Conservation (phyloP, 2,797 vertebrate species). For the Apogon hyalosoma region DNA sequence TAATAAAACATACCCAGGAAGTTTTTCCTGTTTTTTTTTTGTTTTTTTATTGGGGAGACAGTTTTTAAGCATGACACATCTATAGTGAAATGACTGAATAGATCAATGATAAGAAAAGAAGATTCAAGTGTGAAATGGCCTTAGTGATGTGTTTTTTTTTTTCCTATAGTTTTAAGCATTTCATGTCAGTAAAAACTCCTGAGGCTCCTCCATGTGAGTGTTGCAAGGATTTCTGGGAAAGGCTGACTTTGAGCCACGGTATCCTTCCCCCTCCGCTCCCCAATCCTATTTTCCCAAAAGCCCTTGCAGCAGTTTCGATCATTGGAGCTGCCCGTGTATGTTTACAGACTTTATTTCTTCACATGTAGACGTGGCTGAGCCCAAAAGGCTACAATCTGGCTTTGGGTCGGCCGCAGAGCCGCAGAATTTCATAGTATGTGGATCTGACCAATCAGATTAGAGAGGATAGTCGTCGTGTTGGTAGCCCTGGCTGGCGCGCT, state of each 20-base stretch:
- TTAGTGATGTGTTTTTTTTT: slow-evolving; percentile 14
- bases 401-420: slow-evolving; percentile 16
- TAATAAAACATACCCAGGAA: too few species aligned
- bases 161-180: slow-evolving; percentile 9
- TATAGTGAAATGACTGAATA: background rate
- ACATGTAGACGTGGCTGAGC: slow-evolving; percentile 7
- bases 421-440: background rate
- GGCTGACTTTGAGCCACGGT: slow-evolving; percentile 4
- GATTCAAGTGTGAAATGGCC: slow-evolving; percentile 28
- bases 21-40: background rate
- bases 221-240: slow-evolving; percentile 28
- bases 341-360: slow-evolving; percentile 53
- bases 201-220: slow-evolving; percentile 1
- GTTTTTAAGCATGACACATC: background rate
- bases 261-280: background rate
- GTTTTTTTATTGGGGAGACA: background rate
- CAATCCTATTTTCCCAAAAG: background rate
- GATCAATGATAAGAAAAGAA: background rate
- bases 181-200: background rate
- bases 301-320: slow-evolving; percentile 14
- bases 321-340: slow-evolving; percentile 34
- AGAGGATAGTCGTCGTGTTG: background rate
- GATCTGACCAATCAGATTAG: slow-evolving; percentile 20
- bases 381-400: slow-evolving; percentile 3
- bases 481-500: too few species aligned